These are phyloP conservation scores for Enteromius treurensis DNA, from an alignment of 2,797 vertebrate genomes.

Conservation along the genomic window DNA sequence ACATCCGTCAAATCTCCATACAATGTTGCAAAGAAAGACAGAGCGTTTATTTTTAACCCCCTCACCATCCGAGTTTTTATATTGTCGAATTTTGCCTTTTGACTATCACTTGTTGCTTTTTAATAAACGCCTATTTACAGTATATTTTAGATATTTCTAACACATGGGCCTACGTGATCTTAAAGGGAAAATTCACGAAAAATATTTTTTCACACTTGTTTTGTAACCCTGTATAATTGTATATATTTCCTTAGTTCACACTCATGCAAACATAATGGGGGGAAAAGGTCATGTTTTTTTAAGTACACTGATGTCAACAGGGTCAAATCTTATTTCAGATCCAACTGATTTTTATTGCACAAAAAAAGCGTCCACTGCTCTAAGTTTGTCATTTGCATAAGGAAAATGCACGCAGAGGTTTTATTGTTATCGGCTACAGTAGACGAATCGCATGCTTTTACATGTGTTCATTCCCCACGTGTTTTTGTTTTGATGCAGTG, in stretches of 20 bases:
- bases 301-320: neutral
- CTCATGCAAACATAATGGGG: neutral
- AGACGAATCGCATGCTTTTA: neutral
- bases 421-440: too few species aligned
- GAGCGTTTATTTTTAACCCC: neutral
- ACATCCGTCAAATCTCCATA: neutral
- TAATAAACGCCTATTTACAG: neutral
- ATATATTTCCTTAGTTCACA: neutral
- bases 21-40: neutral
- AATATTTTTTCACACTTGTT: neutral
- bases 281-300: too few species aligned
- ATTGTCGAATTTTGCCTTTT: neutral
- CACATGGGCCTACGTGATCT: neutral
- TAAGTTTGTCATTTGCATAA: neutral
- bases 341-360: neutral
- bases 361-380: neutral
- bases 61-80: neutral
- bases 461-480: conserved; percentile 27
- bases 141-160: neutral
- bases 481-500: conserved; percentile 47
- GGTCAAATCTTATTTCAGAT: neutral
- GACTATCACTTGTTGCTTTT: neutral
- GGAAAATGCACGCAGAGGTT: neutral
- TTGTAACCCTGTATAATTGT: neutral
- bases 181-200: neutral